Percentiles rank a stretch among this genome's conserved stretches.
phyloP scores from a whole-genome alignment of 2,113 vertebrate genomes.

The Amazona guildingii region DNA sequence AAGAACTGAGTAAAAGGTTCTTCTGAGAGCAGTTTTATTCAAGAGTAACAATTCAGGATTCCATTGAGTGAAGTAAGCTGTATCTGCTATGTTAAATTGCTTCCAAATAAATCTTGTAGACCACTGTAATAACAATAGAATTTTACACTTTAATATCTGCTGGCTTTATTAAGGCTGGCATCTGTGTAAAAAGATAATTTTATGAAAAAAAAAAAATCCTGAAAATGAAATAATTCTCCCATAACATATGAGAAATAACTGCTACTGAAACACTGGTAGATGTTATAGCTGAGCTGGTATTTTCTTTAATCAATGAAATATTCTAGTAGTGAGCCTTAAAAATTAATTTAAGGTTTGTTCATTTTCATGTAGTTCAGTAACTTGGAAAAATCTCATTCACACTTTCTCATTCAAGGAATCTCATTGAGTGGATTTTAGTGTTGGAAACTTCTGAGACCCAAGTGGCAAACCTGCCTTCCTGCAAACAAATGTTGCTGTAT shows the following conservation, averaged over 20 bases:
- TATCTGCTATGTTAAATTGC: background rate
- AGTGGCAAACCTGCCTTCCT: background rate
- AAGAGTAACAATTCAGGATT: background rate
- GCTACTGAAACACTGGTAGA: background rate
- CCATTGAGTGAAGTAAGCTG: constrained; percentile 14
- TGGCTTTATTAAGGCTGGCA: constrained; percentile 24
- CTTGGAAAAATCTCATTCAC: background rate
- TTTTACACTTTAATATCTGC: constrained; percentile 24
- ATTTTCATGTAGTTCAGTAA: background rate
- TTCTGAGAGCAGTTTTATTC: constrained; percentile 10
- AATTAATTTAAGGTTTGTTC: background rate
- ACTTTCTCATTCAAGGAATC: background rate
- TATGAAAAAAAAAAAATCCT: constrained; percentile 11
- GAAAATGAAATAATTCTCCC: constrained; percentile 10
- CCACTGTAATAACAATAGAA: background rate
- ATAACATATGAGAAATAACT: background rate
- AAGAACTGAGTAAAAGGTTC: background rate
- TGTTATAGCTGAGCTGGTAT: background rate
- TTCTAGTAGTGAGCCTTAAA: background rate
- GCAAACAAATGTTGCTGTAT: background rate
- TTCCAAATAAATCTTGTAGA: constrained; percentile 10
- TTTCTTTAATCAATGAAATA: background rate
- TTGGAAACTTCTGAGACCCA: background rate
- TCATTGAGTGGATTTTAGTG: background rate
- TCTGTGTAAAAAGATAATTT: constrained; percentile 7